phyloP scores from a whole-genome alignment of 2,888 invertebrate genomes.

The Mamestra brassicae region DNA sequence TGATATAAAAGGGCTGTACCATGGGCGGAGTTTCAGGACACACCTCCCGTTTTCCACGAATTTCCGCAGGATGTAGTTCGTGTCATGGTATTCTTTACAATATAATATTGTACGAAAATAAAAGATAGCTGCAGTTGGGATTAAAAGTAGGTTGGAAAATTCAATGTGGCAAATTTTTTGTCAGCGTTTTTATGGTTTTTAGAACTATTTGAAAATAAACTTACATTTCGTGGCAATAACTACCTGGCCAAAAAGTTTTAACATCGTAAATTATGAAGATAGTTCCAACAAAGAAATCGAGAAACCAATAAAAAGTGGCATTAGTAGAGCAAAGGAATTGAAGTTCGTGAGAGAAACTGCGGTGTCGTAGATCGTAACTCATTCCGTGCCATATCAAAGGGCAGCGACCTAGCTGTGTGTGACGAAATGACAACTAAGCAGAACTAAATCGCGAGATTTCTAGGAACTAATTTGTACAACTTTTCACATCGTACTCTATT shows the following conservation, averaged over 20 bases:
- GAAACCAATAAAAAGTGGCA: not conserved
- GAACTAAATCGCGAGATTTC: not conserved
- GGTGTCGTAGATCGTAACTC: slow-evolving; percentile 7
- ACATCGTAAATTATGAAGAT: not conserved
- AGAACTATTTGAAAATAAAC: no score
- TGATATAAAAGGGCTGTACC: not conserved
- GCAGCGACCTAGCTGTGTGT: not conserved
- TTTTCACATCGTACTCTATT: not conserved
- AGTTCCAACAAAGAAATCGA: not conserved
- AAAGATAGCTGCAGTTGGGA: not conserved
- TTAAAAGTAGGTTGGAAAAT: not conserved
- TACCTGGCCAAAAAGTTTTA: not conserved
- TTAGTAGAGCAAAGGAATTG: not conserved
- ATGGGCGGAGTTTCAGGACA: not conserved
- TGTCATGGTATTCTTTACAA: not conserved
- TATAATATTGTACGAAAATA: not conserved
- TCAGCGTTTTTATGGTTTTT: no score
- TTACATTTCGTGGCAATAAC: not conserved
- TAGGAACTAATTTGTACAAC: not conserved
- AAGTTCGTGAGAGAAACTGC: slow-evolving; percentile 12
- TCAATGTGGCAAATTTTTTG: not conserved
- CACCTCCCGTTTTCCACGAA: not conserved
- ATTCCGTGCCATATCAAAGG: slow-evolving; percentile 11
- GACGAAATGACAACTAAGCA: not conserved
- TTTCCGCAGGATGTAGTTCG: not conserved